Evolutionary conservation across 1,140 invertebrate species (phyloP).

Genomic region (Drosophila ercepeae): DNA sequence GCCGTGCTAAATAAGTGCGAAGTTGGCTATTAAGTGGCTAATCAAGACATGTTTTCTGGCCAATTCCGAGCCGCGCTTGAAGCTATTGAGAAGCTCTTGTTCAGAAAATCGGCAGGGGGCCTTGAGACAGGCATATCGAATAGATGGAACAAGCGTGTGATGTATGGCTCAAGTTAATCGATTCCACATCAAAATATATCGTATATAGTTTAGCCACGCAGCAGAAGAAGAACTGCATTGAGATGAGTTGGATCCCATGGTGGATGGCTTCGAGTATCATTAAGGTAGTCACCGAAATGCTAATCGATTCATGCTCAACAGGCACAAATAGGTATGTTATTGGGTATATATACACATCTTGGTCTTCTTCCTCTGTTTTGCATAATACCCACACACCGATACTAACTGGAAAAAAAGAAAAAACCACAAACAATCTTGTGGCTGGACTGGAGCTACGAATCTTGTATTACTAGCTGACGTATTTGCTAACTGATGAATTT

Average conservation of each 20-base stretch:
- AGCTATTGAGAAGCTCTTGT: constrained; percentile 21
- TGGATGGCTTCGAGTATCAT: constrained; percentile 48
- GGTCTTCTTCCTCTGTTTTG: constrained; percentile 71
- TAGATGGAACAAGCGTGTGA: constrained; percentile 54
- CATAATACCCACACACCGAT: constrained; percentile 54
- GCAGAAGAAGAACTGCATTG: constrained; percentile 41
- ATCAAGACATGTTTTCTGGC: constrained; percentile 27
- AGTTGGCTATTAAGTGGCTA: constrained; percentile 36
- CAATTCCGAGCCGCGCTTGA: constrained; percentile 8
- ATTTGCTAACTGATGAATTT: constrained; percentile 78
- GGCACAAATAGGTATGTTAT: constrained; percentile 28
- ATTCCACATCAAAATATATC: constrained; percentile 55
- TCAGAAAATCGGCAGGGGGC: constrained; percentile 17
- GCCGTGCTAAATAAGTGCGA: constrained; percentile 35
- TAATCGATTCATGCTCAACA: constrained; percentile 60
- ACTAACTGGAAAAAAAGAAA: background rate
- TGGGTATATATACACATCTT: constrained; percentile 10
- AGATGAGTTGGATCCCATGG: constrained; percentile 35
- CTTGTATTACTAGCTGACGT: constrained; percentile 68
- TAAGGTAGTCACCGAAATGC: constrained; percentile 68
- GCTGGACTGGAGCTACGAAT: constrained; percentile 10
- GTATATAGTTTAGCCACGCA: constrained; percentile 56
- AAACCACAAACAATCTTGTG: constrained; percentile 20
- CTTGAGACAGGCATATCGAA: constrained; percentile 49
- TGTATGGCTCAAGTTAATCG: constrained; percentile 49